Conservation (phyloP, 2,888 invertebrate species). For the Halictus quadricinctus region DNA sequence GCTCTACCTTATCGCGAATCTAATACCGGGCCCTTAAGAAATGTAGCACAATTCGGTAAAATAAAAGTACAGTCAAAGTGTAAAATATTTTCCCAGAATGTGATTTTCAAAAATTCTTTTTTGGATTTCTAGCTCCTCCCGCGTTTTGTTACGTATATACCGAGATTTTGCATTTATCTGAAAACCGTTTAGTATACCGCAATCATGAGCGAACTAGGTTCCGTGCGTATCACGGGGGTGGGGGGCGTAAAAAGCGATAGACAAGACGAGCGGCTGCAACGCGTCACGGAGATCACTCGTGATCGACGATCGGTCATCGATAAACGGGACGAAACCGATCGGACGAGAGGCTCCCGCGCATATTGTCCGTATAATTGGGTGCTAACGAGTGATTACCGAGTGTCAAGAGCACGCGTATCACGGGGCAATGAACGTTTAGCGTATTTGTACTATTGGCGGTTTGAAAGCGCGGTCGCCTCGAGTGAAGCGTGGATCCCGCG, state of each 20-base stretch:
- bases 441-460: constrained; percentile 10
- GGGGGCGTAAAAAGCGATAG: constrained; percentile 13
- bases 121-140: no score
- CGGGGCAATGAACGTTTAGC: constrained; percentile 15
- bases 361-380: constrained; percentile 44
- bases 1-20: no score
- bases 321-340: constrained; percentile 30
- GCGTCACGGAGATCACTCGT: constrained; percentile 17
- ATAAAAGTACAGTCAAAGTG: no score
- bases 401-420: constrained; percentile 35
- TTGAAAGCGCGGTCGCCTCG: constrained; percentile 9
- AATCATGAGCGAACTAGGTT: not conserved
- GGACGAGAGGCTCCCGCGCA: constrained; percentile 27
- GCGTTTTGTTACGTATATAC: not conserved
- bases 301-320: constrained; percentile 27
- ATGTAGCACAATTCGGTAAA: no score
- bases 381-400: constrained; percentile 38
- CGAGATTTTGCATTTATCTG: not conserved
- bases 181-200: not conserved
- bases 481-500: not conserved
- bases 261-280: not conserved
- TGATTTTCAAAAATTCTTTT: no score
- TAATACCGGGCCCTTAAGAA: no score
- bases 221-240: not conserved
- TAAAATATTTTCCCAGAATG: no score